Conservation (phyloP, 2,888 invertebrate species). For the Plebejus melissa region DNA sequence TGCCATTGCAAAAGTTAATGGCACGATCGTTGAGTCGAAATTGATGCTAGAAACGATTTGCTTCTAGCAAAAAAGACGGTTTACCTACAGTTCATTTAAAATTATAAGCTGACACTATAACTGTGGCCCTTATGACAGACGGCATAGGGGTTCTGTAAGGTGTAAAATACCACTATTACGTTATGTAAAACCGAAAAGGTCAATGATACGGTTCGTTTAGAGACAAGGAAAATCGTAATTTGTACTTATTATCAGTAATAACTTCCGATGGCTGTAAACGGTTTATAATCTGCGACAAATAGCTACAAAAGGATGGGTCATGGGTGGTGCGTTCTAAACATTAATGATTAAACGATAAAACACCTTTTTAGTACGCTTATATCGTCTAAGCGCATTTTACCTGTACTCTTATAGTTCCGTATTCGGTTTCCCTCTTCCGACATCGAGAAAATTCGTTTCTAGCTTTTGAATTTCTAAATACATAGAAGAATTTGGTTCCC, state of each 20-base stretch:
- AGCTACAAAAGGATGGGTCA: neutral
- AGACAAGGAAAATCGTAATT: conserved; percentile 5
- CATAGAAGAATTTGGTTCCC: no score
- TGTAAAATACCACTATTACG: neutral
- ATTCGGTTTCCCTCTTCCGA: neutral
- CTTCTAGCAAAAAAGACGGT: neutral
- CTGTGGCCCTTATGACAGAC: no score
- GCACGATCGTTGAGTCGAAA: neutral
- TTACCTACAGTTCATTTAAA: no score
- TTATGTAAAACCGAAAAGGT: neutral
- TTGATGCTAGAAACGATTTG: neutral
- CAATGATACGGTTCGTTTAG: conserved; percentile 10
- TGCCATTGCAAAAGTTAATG: neutral
- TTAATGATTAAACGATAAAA: neutral
- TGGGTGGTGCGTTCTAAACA: neutral
- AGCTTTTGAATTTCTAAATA: neutral
- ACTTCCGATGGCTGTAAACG: conserved; percentile 15
- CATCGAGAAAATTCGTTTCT: neutral
- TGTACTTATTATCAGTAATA: neutral
- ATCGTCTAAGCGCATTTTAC: neutral
- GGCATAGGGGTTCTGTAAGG: no score
- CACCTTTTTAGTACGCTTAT: neutral
- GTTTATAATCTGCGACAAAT: neutral
- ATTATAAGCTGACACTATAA: no score
- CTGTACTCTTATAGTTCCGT: neutral